Base-by-base conservation (phyloP, 1,140 invertebrate species). In the Papilio aristodemus region DNA sequence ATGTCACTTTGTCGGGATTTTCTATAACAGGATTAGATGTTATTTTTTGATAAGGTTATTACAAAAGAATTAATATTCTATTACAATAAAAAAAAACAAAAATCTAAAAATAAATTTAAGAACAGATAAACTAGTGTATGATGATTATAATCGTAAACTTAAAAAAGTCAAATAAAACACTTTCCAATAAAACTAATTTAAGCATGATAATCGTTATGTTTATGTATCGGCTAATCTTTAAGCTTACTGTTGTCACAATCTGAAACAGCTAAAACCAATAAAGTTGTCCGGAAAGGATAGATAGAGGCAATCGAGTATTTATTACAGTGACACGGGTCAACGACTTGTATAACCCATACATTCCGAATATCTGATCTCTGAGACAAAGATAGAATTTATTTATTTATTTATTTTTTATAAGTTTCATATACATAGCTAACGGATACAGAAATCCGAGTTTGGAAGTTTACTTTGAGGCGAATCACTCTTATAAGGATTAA, bases 281-380 rank as follows among this genome's bases (percentile, higher is more conserved):
- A 54, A 54, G 14, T 54, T 54, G 8, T 22, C 46, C 10, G 46
- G 22, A 22, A 54, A 11, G 46, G 11, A 14, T 17, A 46, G 14
- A 46, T 54, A 13, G 19, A 54, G 46, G 19, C 46, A 54, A 54
- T 54, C 46, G 22, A 54, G 19, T 54, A 10, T 54, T 22, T 54
- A 22, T 54, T 22, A 11, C 11, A 25, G 46, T 54, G 10, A 54
- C 19, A 11, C 46, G 11, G 46, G 9, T 54, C 46, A 54, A 54
- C n/a, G 46, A 54, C 46, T 54, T 54, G 43, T 19, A 46, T 17
- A 46, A 22, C 9, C 19, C 10, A 19, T 19, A 46, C 19, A 25
- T 54, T 54, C 22, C 9, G 11, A 17, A 22, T 25, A 54, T 19
- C 19, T 54, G 46, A 22, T 54, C 46, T 54, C 22, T 22, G 19